Base-by-base conservation (phyloP, 2,888 invertebrate species). In the Lycocerus yunnanus region DNA sequence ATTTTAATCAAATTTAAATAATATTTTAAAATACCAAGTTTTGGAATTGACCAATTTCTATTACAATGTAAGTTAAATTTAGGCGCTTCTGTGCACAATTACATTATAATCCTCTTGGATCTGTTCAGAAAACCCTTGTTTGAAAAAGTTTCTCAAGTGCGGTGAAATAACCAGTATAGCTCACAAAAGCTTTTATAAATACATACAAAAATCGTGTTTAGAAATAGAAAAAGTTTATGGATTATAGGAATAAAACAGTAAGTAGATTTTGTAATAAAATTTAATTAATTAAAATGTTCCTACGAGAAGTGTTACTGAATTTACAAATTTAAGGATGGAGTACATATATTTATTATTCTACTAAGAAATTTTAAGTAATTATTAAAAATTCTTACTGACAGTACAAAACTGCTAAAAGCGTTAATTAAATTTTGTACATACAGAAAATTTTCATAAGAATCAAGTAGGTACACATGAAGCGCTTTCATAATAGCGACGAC, bases 221-320 rank as follows among this genome's bases (percentile, higher is more conserved):
- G 16, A 13, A 18, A 20, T 13, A 63, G 15, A 16, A 10, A 59
- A 15, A 13, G 27, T 13, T 27, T 13, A 13, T 3, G 11, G 24
- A 27, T 27, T 11, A 27, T 13, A 66, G 24, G 24, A 68, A 14
- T 13, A 66, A 74, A 71, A 60, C 15, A 21, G 27, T 16, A 15
- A 13, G 14, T 60, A 20, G 24, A 20, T 82, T 82, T 82, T 80
- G 82, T 84, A 84, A 84, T 84, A 84, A 85, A 85, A 84, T 85
- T 85, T 84, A 84, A 83, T 85, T 85, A 85, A 84, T 82, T 83
- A 82, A 71, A 84, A 80, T 80, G 81, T 82, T 82, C 84, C 84
- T 84, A 84, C 83, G 83, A 71, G 77, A 77, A 81, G 65, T 81
- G 80, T 77, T 81, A 75, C 20, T 67, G 68, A 80, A 83, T 84